Conservation (phyloP, 2,113 vertebrate species). For the Pseudopodoces humilis region DNA sequence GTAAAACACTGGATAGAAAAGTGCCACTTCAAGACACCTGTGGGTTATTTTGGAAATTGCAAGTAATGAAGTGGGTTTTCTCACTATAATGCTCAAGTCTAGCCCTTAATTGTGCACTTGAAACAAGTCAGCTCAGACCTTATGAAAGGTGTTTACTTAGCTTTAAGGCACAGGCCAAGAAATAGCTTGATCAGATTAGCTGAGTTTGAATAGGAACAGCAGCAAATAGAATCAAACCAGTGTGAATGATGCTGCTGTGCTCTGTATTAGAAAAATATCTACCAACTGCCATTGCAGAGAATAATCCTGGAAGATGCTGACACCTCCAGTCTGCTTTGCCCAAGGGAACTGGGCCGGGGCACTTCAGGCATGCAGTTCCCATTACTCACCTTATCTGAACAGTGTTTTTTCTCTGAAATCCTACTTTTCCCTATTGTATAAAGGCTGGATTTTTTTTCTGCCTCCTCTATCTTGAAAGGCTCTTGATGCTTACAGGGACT, state of each 20-base stretch:
- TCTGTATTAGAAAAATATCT: slow-evolving; percentile 33
- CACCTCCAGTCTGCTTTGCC: not conserved
- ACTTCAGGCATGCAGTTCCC: not conserved
- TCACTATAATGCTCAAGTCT: not conserved
- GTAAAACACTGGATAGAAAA: not conserved
- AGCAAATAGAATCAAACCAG: slow-evolving; percentile 34
- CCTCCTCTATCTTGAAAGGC: slow-evolving; percentile 9
- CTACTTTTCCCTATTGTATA: slow-evolving; percentile 18
- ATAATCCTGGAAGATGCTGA: slow-evolving; percentile 24
- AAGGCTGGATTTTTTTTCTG: not conserved
- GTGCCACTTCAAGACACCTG: not conserved
- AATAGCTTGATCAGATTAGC: slow-evolving; percentile 59
- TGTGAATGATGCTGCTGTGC: slow-evolving; percentile 21
- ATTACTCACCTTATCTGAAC: not conserved
- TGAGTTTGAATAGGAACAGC: slow-evolving; percentile 41
- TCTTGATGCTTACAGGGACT: not conserved
- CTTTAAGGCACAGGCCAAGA: slow-evolving; percentile 56
- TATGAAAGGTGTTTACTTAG: slow-evolving; percentile 58
- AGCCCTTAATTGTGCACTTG: not conserved
- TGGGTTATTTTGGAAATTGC: not conserved
- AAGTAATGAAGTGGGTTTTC: not conserved
- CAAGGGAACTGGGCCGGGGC: not conserved
- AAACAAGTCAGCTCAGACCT: slow-evolving; percentile 37
- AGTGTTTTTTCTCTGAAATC: not conserved
- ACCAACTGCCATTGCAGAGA: not conserved